phyloP scores from a whole-genome alignment of 2,113 vertebrate species.

The Phainopepla nitens region DNA sequence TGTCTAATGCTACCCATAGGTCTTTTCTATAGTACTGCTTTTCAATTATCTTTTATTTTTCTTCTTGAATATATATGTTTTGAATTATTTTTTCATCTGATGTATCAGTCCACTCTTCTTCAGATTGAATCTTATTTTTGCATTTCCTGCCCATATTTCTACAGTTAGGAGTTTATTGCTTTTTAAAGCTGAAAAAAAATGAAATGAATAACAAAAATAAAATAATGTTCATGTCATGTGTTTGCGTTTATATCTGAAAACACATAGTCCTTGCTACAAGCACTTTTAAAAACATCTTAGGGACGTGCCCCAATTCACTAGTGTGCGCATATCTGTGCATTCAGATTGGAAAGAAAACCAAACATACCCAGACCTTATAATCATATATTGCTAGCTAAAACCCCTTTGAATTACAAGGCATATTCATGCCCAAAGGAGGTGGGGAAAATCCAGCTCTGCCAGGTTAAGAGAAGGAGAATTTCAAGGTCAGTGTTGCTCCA shows the following conservation, averaged over 20 bases:
- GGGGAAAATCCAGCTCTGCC: not conserved
- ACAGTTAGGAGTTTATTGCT: not conserved
- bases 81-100: slow-evolving; percentile 48
- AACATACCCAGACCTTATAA: not conserved
- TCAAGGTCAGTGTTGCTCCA: not conserved
- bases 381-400: not conserved
- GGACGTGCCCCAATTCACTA: not conserved
- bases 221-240: not conserved
- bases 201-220: not conserved
- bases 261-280: not conserved
- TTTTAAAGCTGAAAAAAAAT: not conserved
- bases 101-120: not conserved
- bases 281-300: not conserved
- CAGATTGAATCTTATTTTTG: slow-evolving; percentile 41
- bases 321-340: not conserved
- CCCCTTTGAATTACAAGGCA: not conserved
- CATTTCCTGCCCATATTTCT: slow-evolving; percentile 39
- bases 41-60: not conserved
- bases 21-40: not conserved
- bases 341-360: not conserved
- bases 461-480: not conserved
- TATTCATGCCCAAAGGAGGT: not conserved
- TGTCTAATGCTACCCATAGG: slow-evolving; percentile 5
- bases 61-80: slow-evolving; percentile 41
- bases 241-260: not conserved